phyloP scores from a whole-genome alignment of 2,797 vertebrate species.

The Girardinus metallicus region DNA sequence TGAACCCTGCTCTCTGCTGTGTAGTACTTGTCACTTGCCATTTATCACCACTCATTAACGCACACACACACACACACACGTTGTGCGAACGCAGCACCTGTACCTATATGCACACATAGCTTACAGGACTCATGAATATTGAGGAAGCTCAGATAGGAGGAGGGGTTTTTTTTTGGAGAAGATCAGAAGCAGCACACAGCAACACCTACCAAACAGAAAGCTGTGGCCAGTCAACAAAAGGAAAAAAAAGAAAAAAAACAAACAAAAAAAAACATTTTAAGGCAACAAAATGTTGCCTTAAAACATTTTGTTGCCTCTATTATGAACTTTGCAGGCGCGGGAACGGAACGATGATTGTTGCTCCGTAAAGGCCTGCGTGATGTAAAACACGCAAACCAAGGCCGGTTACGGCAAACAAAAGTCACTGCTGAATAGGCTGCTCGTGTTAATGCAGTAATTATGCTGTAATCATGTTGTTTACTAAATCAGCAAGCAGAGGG shows the following conservation, averaged over 20 bases:
- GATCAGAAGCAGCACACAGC: slow-evolving; percentile 9
- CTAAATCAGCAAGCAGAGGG: slow-evolving; percentile 44
- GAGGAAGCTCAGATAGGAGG: slow-evolving; percentile 26
- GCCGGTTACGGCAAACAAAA: slow-evolving; percentile 42
- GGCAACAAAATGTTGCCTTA: slow-evolving; percentile 26
- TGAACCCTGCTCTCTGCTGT: slow-evolving; percentile 46
- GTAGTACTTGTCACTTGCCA: slow-evolving; percentile 48
- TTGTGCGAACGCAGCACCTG: slow-evolving; percentile 66
- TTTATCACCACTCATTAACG: slow-evolving; percentile 55
- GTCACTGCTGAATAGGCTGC: slow-evolving; percentile 43
- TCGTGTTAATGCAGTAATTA: slow-evolving; percentile 68
- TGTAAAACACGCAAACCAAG: slow-evolving; percentile 38
- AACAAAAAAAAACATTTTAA: slow-evolving; percentile 23
- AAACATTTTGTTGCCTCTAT: too few species aligned
- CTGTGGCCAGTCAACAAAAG: slow-evolving; percentile 14
- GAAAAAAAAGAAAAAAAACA: too few species aligned
- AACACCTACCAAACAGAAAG: background rate
- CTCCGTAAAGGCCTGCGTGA: background rate
- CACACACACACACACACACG: slow-evolving; percentile 38
- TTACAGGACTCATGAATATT: slow-evolving; percentile 48
- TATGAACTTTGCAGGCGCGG: slow-evolving; percentile 16
- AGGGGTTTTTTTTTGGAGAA: background rate
- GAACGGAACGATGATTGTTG: slow-evolving; percentile 27
- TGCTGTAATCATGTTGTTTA: slow-evolving; percentile 64
- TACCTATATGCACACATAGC: slow-evolving; percentile 34